Percentiles rank a stretch among this genome's conserved stretches.
Evolutionary conservation across 2,113 vertebrate genomes (phyloP).

Genomic region (Heteronetta atricapilla): DNA sequence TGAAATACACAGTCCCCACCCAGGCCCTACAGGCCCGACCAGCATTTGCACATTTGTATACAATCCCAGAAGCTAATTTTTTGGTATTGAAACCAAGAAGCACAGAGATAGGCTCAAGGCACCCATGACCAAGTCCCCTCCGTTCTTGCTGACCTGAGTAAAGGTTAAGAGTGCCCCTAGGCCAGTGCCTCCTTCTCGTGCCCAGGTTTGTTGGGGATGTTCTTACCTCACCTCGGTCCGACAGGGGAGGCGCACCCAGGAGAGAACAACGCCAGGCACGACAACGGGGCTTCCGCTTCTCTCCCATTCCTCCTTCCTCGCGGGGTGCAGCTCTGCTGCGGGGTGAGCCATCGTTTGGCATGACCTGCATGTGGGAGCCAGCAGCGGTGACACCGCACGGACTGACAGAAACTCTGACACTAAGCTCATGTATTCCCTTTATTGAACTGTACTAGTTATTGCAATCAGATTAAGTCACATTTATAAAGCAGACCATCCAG

Average conservation of each 20-base stretch:
- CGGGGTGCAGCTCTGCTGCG: background rate
- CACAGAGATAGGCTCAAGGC: background rate
- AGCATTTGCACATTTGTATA: background rate
- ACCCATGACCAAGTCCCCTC: background rate
- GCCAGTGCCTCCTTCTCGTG: background rate
- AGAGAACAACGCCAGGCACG: background rate
- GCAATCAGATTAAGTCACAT: slow-evolving; percentile 99
- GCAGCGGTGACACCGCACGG: background rate
- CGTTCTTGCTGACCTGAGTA: background rate
- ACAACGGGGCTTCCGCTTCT: background rate
- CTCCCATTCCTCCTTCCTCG: background rate
- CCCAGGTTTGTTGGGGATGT: background rate
- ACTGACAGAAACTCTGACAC: slow-evolving; percentile 62
- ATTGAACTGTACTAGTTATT: slow-evolving; percentile 98
- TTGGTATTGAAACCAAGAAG: background rate
- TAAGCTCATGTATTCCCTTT: slow-evolving; percentile 86
- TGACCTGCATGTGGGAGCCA: background rate
- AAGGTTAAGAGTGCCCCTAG: background rate
- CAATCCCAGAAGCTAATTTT: background rate
- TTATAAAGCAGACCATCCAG: slow-evolving; percentile 98
- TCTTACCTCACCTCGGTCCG: background rate
- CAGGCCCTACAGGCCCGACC: background rate
- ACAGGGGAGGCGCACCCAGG: background rate
- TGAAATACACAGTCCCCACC: background rate
- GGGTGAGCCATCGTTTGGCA: background rate